Base-by-base conservation (phyloP, 2,113 vertebrate genomes). In the Toxotes jaculatrix region DNA sequence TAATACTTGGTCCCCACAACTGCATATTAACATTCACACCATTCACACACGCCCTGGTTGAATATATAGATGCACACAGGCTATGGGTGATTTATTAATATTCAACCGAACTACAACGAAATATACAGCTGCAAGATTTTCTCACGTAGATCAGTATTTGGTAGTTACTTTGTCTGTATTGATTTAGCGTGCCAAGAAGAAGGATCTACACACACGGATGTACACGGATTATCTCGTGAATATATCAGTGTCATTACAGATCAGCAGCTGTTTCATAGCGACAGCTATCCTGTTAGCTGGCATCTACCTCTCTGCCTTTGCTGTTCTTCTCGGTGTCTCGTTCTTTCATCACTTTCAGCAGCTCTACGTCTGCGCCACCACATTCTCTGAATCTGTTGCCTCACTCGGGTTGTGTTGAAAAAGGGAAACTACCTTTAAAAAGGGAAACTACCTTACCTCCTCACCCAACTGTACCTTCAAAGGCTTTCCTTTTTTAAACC, bases 1-100 rank as follows among this genome's bases (percentile, higher is more conserved):
- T 93, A 91, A 93, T 93, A 85, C 90, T 68, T 47, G 79, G 79
- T 91, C 88, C 85, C 88, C 76, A 63, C 68, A 80, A 90, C 83
- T 38, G 53, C 79, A 77, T 77, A 92, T 89, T 84, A 90, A 88
- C 87, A 73, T 69, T 53, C 79, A 59, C 64, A 14, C 17, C 65
- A 49, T 34, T 69, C 80, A 21, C 74, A 77, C 62, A 38, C 31
- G 38, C 21, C 74, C 63, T 1, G 56, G 51, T 61, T 71, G 42
- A 55, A 78, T 27, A 23, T 71, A 59, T 42, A 68, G 55, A 68
- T 64, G 23, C 49, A 47, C 60, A 53, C 1, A 21, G 43, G 43
- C 42, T 59, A 59, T 10, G 14, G n/a, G 10, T 72, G 49, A 71
- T n/a, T 68, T n/a, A 60, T 89, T 86, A 53, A 84, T 83, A 88